Conservation (phyloP, 2,888 invertebrate genomes). For the Diadegma fenestrale region DNA sequence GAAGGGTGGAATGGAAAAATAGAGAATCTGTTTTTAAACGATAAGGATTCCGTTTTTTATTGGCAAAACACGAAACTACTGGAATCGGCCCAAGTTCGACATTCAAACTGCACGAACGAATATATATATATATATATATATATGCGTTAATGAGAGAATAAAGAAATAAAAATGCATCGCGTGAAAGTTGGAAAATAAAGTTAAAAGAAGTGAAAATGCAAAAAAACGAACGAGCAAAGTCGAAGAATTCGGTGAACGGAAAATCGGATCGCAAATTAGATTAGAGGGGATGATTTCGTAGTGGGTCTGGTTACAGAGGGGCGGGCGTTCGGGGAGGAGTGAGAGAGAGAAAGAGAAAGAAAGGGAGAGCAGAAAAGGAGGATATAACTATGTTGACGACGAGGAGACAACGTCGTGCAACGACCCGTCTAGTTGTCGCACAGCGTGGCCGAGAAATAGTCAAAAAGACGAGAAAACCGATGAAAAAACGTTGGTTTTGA, state of each 20-base stretch:
- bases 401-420: slow-evolving; percentile 60
- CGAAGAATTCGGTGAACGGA: slow-evolving; percentile 46
- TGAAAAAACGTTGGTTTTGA: slow-evolving; percentile 38
- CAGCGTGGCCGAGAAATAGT: slow-evolving; percentile 56
- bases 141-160: background rate
- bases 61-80: background rate
- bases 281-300: slow-evolving; percentile 65
- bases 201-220: background rate
- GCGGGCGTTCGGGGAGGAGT: slow-evolving; percentile 47
- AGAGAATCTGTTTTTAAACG: background rate
- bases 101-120: background rate
- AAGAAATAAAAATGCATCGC: background rate
- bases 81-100: background rate
- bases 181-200: background rate
- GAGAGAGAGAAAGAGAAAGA: slow-evolving; percentile 32
- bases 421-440: slow-evolving; percentile 44
- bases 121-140: background rate
- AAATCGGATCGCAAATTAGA: slow-evolving; percentile 64
- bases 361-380: slow-evolving; percentile 3
- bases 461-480: slow-evolving; percentile 30
- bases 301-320: slow-evolving; percentile 50
- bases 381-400: slow-evolving; percentile 28
- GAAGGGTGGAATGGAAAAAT: background rate
- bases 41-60: background rate
- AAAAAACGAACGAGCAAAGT: background rate